Percentiles rank a stretch among this genome's conserved stretches.
phyloP scores from a whole-genome alignment of 2,113 vertebrate species.

The Strix uralensis region DNA sequence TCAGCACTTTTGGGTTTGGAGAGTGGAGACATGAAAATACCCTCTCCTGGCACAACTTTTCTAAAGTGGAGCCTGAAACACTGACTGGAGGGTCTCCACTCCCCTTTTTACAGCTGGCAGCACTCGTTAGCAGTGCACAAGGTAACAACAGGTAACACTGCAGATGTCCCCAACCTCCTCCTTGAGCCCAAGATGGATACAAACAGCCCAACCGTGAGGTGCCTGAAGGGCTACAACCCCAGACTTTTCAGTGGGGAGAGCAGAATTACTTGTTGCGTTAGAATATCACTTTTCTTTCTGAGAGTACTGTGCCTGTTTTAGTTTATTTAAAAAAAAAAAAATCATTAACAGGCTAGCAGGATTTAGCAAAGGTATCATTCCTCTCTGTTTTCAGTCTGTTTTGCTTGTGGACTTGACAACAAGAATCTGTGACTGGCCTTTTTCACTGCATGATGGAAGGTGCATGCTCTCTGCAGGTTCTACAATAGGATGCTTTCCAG shows the following conservation, averaged over 20 bases:
- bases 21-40: neutral
- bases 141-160: neutral
- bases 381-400: conserved; percentile 6
- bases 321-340: neutral
- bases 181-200: neutral
- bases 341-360: neutral
- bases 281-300: neutral
- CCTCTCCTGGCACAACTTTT: neutral
- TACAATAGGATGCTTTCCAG: neutral
- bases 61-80: neutral
- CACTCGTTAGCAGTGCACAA: neutral
- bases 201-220: neutral
- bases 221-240: neutral
- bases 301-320: neutral
- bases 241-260: neutral
- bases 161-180: neutral
- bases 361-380: neutral
- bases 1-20: neutral
- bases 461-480: accelerated
- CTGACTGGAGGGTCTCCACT: neutral
- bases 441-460: neutral
- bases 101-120: neutral
- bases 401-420: neutral
- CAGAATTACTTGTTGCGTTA: neutral
- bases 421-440: neutral